Conservation (phyloP, 2,888 invertebrate species). For the Clostera curtula region DNA sequence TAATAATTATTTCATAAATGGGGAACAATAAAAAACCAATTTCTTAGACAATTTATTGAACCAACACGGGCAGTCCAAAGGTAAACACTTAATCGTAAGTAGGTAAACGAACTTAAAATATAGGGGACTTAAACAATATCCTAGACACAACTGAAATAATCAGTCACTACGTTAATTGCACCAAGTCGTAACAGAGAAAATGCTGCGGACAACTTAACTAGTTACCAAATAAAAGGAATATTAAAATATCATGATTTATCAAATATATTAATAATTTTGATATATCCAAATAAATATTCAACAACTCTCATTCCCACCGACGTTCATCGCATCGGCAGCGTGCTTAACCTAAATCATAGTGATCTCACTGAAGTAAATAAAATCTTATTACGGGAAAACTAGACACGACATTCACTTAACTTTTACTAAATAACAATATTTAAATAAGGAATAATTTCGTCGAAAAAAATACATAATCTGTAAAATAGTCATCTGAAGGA, state of each 20-base stretch:
- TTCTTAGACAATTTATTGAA: constrained; percentile 52
- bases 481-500: constrained; percentile 37
- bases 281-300: constrained; percentile 53
- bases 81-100: constrained; percentile 36
- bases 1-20: background rate
- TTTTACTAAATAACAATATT: constrained; percentile 16
- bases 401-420: constrained; percentile 13
- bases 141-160: constrained; percentile 37
- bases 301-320: constrained; percentile 22
- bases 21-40: constrained; percentile 25
- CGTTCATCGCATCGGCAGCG: constrained; percentile 31
- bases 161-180: constrained; percentile 58
- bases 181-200: constrained; percentile 53
- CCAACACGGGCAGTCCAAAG: constrained; percentile 41
- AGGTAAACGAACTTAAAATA: constrained; percentile 34
- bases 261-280: no score
- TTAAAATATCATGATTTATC: constrained; percentile 44
- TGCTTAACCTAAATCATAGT: constrained; percentile 42
- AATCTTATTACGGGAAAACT: constrained; percentile 22
- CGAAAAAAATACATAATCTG: constrained; percentile 24
- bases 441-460: constrained; percentile 48
- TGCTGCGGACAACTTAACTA: constrained; percentile 43
- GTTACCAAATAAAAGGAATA: constrained; percentile 39
- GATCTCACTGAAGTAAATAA: constrained; percentile 42
- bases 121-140: constrained; percentile 32